Base-by-base conservation (phyloP, 1,140 invertebrate species). In the Drosophila aff. region DNA sequence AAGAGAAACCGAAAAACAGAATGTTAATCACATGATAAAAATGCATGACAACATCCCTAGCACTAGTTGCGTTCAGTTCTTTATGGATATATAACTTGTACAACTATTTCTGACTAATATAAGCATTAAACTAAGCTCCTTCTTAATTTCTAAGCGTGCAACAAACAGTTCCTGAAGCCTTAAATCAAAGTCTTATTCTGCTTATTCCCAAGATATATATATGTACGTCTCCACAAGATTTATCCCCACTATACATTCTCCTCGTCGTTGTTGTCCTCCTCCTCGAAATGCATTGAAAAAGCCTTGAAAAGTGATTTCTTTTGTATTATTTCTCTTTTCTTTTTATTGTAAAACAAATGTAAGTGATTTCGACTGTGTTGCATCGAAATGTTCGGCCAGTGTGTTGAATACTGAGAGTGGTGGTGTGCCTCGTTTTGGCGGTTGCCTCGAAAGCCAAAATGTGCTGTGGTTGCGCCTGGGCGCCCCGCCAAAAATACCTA, bases 401-500 rank as follows among this genome's bases (percentile, higher is more conserved):
- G 31, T 41, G 26, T 28, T 36, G 44, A 28, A 33, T 49, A 13
- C 9, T 28, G 33, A 40, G 10, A 31, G 38, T 44, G 59, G 38
- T 44, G 59, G 33, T 43, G 16, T 38, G 50, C 8, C 36, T 57
- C 38, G 31, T 52, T 64, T 57, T 28, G 71, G 28, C 49, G 23
- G 28, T 33, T 44, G 57, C 46, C n/a, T 53, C 49, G 26, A 31
- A 38, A 31, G 15, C 41, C 41, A 4, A 43, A 18, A 18, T 18
- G 41, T 11, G 41, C 53, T n/a, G 31, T 21, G 13, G 53, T 31
- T 31, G 23, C 18, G n/a, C 38, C 33, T 68, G 52, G 68, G 68
- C 64, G 57, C 41, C 46, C 18, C 57, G 75, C 75, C 73, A 77
- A 76, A 46, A 81, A 55, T 47, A 43, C 31, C 61, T 72, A 79